phyloP scores from a whole-genome alignment of 2,113 vertebrate genomes.

The Herpetotheres cachinnans region DNA sequence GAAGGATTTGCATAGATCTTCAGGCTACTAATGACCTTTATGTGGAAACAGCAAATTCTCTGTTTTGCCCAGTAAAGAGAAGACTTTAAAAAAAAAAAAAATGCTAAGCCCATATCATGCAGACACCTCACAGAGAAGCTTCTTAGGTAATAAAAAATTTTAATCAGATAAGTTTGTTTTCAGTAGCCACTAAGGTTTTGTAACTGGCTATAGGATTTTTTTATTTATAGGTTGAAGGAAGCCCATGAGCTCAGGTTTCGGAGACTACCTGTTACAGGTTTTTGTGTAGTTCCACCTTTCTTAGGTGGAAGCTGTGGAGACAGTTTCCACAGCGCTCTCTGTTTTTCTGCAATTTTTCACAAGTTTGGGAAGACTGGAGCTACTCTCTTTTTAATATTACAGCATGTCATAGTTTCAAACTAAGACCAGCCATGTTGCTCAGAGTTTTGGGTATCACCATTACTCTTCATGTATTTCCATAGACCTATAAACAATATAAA shows the following conservation, averaged over 20 bases:
- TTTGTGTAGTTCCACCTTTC: not conserved
- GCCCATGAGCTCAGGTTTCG: not conserved
- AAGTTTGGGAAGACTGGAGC: not conserved
- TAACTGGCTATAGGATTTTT: not conserved
- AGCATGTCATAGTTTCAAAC: not conserved
- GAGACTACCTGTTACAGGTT: not conserved
- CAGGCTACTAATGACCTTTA: constrained; percentile 82
- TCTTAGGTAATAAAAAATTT: not conserved
- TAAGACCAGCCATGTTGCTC: not conserved
- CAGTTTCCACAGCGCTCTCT: not conserved
- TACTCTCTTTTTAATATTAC: not conserved
- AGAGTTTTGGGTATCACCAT: not conserved
- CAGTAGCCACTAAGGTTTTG: not conserved
- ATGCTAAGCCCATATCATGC: not conserved
- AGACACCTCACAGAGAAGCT: not conserved
- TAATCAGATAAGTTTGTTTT: not conserved
- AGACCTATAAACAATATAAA: not conserved
- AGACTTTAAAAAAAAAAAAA: not conserved
- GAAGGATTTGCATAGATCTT: constrained; percentile 81
- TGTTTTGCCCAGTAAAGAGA: constrained; percentile 31
- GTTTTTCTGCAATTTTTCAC: not conserved
- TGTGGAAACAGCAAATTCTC: constrained; percentile 51
- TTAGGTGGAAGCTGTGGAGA: not conserved
- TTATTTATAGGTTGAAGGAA: not conserved
- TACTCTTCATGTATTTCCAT: not conserved